Base-by-base conservation (phyloP, 1,140 invertebrate species). In the Tetraneura akinire region DNA sequence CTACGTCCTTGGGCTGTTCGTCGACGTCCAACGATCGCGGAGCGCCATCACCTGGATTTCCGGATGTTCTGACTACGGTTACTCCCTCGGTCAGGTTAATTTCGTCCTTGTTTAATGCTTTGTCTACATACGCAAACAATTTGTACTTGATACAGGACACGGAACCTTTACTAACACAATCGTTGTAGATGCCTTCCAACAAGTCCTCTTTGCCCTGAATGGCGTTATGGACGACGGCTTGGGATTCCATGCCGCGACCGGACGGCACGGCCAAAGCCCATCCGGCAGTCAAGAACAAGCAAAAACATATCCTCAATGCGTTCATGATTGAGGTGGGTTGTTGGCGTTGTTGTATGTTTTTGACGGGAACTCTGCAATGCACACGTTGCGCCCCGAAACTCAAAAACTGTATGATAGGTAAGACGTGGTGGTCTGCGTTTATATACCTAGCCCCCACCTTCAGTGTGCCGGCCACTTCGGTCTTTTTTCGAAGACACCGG, bases 131-230 rank as follows among this genome's bases (percentile, higher is more conserved):
- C 0, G 91, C 90, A 86, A 93, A 93, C 81, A 94, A 88, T 84
- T 94, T 94, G 87, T 93, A 92, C 85, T 94, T 94, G 81, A 94
- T 88, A 84, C 93, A 94, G 85, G 90, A 90, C 45, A 92, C 89
- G 1, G 92, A 92, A 83, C 94, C 92, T 85, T 93, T 94, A 82
- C 90, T 89, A 70, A 93, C 84, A 83, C 93, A 94, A 82, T 94
- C 92, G 81, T 87, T 88, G 85, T 93, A 90, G 82, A 92, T 91
- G 82, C 89, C 90, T 83, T 91, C 90, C 87, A 92, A 88, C 32
- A 93, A 88, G 82, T 94, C 92, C 83, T 92, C 92, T 81, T 92
- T 91, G 6, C 47, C 64, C 82, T 89, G 88, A 81, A 90, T 87
- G 81, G 88, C 86, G 83, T 90, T 90, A 78, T 89, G 74, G 14